Evolutionary conservation across 1,140 invertebrate species (phyloP).

Genomic region (Lineus longissimus): DNA sequence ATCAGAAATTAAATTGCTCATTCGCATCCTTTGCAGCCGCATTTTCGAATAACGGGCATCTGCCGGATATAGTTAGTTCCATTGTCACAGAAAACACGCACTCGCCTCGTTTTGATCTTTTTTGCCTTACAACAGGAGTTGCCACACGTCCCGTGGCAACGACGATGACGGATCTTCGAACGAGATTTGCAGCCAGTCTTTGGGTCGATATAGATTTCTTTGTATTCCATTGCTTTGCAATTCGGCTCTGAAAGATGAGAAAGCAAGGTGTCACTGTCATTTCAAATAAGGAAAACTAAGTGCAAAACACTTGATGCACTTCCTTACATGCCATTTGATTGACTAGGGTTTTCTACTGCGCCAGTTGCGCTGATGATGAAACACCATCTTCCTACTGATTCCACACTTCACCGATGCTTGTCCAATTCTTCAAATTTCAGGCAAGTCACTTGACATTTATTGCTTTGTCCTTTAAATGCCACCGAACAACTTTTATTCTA

Average conservation of each 20-base stretch:
- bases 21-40: constrained; percentile 51
- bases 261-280: constrained; percentile 3
- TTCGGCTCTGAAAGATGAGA: constrained; percentile 33
- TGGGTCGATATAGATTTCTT: constrained; percentile 41
- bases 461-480: too few relatives aligned
- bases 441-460: too few relatives aligned
- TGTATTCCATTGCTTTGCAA: constrained; percentile 38
- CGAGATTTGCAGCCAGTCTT: constrained; percentile 42
- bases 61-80: constrained; percentile 91
- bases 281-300: too few relatives aligned
- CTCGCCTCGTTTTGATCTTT: constrained; percentile 86
- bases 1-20: constrained; percentile 31
- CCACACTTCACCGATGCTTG: too few relatives aligned
- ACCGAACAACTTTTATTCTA: too few relatives aligned
- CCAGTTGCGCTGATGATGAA: too few relatives aligned
- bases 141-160: constrained; percentile 51
- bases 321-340: too few relatives aligned
- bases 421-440: too few relatives aligned
- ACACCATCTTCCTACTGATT: too few relatives aligned
- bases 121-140: constrained; percentile 78
- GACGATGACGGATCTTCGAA: constrained; percentile 38
- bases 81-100: constrained; percentile 86
- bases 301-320: too few relatives aligned
- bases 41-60: constrained; percentile 93
- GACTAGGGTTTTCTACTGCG: too few relatives aligned